A percentile compares a stretch with the other conserved stretches of the same genome.
These are phyloP conservation scores for Semicossyphus pulcher DNA, from an alignment of 2,113 vertebrate genomes.

Conservation along the genomic window DNA sequence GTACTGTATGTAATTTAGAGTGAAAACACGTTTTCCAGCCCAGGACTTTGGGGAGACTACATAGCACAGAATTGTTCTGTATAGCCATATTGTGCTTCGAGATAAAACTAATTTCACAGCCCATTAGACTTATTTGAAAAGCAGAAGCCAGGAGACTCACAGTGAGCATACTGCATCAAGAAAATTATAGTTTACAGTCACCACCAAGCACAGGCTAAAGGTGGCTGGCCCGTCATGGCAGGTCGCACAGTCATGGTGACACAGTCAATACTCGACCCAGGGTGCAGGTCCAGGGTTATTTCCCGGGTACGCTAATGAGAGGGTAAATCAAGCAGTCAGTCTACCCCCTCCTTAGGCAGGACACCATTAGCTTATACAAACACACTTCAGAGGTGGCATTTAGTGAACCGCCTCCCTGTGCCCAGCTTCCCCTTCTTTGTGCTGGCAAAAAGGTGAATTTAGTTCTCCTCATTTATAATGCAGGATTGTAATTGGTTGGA, in stretches of 20 bases:
- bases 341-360: conserved; percentile 40
- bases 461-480: conserved; percentile 56
- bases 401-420: conserved; percentile 26
- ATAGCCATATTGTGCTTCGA: conserved; percentile 46
- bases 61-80: conserved; percentile 44
- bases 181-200: conserved; percentile 56
- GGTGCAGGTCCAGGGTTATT: conserved; percentile 52
- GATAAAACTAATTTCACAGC: conserved; percentile 77
- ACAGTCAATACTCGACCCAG: conserved; percentile 43
- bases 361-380: conserved; percentile 59
- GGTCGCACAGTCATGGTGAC: conserved; percentile 49
- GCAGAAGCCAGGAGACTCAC: conserved; percentile 50
- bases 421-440: conserved; percentile 26
- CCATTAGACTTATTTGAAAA: conserved; percentile 74
- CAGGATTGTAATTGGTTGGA: conserved; percentile 54
- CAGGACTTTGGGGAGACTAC: conserved; percentile 21
- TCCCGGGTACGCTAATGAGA: conserved; percentile 65
- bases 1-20: conserved; percentile 30
- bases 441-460: conserved; percentile 55
- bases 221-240: conserved; percentile 15
- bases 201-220: conserved; percentile 49
- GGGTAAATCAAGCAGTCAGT: conserved; percentile 52
- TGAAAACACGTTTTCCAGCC: conserved; percentile 34
- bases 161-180: conserved; percentile 32
- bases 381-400: conserved; percentile 67